Percentiles rank a stretch among this genome's conserved stretches.
These are phyloP conservation scores for Ochropacha duplaris DNA, from an alignment of 2,888 invertebrate genomes.

Conservation along the genomic window DNA sequence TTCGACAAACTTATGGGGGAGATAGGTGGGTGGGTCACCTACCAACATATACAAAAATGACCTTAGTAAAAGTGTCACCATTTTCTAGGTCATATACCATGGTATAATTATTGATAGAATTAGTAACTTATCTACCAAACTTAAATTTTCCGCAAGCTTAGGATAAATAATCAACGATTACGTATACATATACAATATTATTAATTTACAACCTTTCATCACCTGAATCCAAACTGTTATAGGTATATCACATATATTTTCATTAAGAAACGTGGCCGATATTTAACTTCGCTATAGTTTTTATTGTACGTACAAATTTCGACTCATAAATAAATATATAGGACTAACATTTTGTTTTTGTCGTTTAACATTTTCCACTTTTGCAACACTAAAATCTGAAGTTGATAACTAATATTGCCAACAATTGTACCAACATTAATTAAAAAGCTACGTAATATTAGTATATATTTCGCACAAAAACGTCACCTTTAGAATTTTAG, in stretches of 20 bases:
- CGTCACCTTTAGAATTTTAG: background rate
- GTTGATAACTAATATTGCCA: background rate
- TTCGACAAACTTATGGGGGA: no score
- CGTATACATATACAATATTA: constrained; percentile 46
- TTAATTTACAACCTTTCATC: constrained; percentile 45
- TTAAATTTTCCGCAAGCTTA: background rate
- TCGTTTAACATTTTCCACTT: background rate
- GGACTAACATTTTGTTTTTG: background rate
- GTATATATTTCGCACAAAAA: background rate
- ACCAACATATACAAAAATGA: no score
- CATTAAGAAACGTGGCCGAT: constrained; percentile 39
- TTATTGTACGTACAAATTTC: constrained; percentile 9
- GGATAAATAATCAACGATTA: constrained; percentile 35
- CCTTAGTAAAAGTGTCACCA: no score
- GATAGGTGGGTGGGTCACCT: no score
- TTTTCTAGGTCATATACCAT: background rate
- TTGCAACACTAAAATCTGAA: background rate
- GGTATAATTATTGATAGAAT: background rate
- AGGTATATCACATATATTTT: constrained; percentile 54
- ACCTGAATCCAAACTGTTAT: constrained; percentile 44
- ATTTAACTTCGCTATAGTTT: constrained; percentile 4
- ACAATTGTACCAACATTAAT: background rate
- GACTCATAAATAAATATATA: constrained; percentile 1
- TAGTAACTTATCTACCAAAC: background rate
- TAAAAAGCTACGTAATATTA: background rate